Base-by-base conservation (phyloP, 1,140 invertebrate genomes). In the Zeugodacus cucurbitae region DNA sequence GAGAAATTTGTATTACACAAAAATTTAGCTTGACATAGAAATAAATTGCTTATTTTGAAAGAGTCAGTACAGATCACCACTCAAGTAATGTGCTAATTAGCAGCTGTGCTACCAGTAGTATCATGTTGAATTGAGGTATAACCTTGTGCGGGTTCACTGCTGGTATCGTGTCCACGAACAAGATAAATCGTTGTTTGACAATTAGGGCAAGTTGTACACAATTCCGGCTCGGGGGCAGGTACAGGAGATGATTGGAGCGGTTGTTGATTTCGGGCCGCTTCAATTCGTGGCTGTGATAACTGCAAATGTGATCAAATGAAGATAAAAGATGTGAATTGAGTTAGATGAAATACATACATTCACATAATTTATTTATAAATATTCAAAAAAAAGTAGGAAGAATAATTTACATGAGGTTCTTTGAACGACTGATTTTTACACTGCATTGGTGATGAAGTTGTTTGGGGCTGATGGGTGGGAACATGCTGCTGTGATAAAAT, bases 141-240 rank as follows among this genome's bases (percentile, higher is more conserved):
- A 26, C 37, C 74, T 29, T 82, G 74, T 57, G 85, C 44, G 20
- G 57, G 20, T 62, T 89, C 32, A 88, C 88, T 37, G 91, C 88
- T 44, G 90, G 89, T 86, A 32, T 92, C 91, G 6, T 91, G 89
- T 10, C 89, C 64, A 59, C 92, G 92, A 22, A 93, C 91, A 86
- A 93, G 87, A 88, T 91, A 92, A 20, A 93, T 93, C 14, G 91
- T 93, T 11, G 92, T 92, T 87, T 92, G 91, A 87, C 92, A 93
- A 88, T 93, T 93, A 34, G 92, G 92, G 58, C 92, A 93, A 34
- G 92, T 93, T 59, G 92, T 93, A 87, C 92, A 93, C 90, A 93
- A 90, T 86, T 93, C 92, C 17, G 92, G 90, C 58, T 91, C 89
- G 1, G 89, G 87, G 0, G 70, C 62, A 70, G 58, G 37, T 89